Evolutionary conservation across 2,113 vertebrate genomes (phyloP).

Genomic region (Bufo bufo): DNA sequence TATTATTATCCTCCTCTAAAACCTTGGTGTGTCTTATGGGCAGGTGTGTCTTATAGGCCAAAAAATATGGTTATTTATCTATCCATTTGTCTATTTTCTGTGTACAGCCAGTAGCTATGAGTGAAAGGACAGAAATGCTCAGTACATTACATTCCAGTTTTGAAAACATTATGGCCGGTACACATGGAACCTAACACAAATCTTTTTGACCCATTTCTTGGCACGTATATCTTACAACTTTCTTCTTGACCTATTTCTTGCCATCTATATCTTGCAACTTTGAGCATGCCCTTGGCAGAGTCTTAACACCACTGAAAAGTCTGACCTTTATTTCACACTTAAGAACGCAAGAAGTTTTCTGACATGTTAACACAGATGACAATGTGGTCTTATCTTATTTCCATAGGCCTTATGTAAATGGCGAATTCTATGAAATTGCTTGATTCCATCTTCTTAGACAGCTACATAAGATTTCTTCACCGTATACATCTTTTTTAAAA

Average conservation of each 20-base stretch:
- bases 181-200: background rate
- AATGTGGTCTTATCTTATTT: background rate
- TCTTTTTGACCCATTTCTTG: background rate
- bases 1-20: too few species aligned
- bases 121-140: background rate
- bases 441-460: slow-evolving; percentile 2
- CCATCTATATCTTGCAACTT: background rate
- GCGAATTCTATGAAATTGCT: background rate
- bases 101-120: background rate
- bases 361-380: background rate
- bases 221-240: background rate
- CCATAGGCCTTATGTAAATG: background rate
- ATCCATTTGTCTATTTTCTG: too few species aligned
- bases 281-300: background rate
- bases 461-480: slow-evolving; percentile 62
- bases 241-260: background rate
- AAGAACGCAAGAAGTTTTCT: background rate
- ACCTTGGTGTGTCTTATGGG: too few species aligned
- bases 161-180: background rate
- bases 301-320: background rate
- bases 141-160: background rate
- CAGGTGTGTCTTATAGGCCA: too few species aligned
- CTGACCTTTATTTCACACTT: background rate
- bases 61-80: too few species aligned
- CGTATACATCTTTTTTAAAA: slow-evolving; percentile 65